Evolutionary conservation across 2,888 invertebrate genomes (phyloP).

Genomic region (Apantesis nais): DNA sequence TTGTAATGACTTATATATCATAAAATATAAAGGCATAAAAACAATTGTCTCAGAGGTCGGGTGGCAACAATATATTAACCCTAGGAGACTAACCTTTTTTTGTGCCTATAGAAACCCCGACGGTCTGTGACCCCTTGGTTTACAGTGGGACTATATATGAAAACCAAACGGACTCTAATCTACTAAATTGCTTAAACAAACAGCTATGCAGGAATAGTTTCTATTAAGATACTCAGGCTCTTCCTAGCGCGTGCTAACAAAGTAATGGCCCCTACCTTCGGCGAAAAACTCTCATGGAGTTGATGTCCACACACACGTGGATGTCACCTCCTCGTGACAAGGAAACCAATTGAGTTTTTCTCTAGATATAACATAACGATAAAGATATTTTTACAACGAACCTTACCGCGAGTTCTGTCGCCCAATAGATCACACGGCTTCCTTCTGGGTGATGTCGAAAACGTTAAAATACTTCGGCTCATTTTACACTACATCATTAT

Average conservation of each 20-base stretch:
- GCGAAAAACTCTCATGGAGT: background rate
- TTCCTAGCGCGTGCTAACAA: too few relatives aligned
- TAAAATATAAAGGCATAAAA: too few relatives aligned
- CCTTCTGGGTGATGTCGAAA: background rate
- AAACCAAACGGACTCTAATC: background rate
- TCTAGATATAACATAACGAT: background rate
- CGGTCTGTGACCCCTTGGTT: background rate
- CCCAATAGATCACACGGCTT: background rate
- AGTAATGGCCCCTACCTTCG: background rate
- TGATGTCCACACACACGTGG: background rate
- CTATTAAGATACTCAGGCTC: too few relatives aligned
- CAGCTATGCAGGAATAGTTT: too few relatives aligned
- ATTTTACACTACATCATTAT: slow-evolving; percentile 1
- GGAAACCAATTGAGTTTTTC: background rate
- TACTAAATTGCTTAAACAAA: background rate
- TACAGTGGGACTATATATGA: background rate
- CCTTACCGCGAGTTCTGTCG: background rate
- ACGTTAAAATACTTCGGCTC: background rate
- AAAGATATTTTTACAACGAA: background rate
- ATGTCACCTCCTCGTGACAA: background rate
- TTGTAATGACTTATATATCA: too few relatives aligned
- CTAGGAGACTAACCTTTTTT: background rate
- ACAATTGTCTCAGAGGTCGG: too few relatives aligned
- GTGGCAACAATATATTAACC: background rate
- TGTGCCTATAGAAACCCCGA: background rate